Conservation (phyloP, 2,888 invertebrate species). For the Acrobasis consociella region DNA sequence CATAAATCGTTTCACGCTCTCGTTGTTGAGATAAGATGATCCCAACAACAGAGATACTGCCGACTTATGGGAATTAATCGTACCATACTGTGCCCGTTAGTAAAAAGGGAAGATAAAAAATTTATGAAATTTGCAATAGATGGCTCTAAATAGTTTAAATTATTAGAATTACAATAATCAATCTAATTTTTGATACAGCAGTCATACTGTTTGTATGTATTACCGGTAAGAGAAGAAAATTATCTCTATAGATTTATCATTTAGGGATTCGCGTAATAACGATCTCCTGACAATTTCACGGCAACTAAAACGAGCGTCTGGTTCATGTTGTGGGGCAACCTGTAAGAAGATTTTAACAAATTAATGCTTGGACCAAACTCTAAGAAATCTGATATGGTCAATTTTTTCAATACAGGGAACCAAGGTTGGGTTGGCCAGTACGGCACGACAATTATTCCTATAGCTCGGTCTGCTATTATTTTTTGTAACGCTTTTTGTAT, state of each 20-base stretch:
- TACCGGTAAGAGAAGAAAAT: slow-evolving; percentile 24
- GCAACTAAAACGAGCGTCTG: slow-evolving; percentile 26
- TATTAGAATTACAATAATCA: slow-evolving; percentile 23
- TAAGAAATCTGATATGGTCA: not conserved
- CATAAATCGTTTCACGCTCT: slow-evolving; percentile 9
- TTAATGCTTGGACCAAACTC: slow-evolving; percentile 20
- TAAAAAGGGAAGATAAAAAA: slow-evolving; percentile 1
- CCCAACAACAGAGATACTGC: slow-evolving; percentile 5
- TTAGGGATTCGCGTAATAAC: slow-evolving; percentile 13
- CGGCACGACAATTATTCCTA: slow-evolving; percentile 21
- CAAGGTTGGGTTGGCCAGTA: slow-evolving; percentile 21
- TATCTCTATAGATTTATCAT: slow-evolving; percentile 30
- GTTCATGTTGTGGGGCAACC: slow-evolving; percentile 22
- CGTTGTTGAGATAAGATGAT: slow-evolving; percentile 4
- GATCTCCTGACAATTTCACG: slow-evolving; percentile 28
- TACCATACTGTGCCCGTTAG: slow-evolving; percentile 3
- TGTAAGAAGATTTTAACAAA: slow-evolving; percentile 26
- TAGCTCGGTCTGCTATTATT: slow-evolving; percentile 15
- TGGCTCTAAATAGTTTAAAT: slow-evolving; percentile 11
- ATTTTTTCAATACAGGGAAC: not conserved
- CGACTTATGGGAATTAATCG: slow-evolving; percentile 2
- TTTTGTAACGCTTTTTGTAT: slow-evolving; percentile 20
- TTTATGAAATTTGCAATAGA: slow-evolving; percentile 3
- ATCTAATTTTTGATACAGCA: slow-evolving; percentile 24
- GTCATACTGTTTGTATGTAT: slow-evolving; percentile 30